These are phyloP conservation scores for Priocnemis perturbator DNA, from an alignment of 2,888 invertebrate genomes.

Conservation along the genomic window DNA sequence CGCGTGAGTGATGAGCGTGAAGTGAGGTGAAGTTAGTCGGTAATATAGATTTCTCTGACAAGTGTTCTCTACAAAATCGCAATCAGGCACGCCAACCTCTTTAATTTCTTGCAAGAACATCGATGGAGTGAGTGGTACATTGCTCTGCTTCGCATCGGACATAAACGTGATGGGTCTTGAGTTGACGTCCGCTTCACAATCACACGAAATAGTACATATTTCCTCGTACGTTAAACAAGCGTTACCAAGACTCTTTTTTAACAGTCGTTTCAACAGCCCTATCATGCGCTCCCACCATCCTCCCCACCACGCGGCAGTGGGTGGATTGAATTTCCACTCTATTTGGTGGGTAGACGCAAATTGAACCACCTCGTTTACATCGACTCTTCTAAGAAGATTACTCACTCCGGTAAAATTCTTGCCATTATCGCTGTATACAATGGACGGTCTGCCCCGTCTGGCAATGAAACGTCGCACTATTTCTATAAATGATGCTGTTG, in stretches of 20 bases:
- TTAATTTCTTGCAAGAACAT: constrained; percentile 38
- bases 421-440: constrained; percentile 69
- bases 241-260: constrained; percentile 45
- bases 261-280: constrained; percentile 64
- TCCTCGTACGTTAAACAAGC: constrained; percentile 46
- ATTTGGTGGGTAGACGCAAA: constrained; percentile 33
- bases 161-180: constrained; percentile 64
- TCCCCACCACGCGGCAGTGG: constrained; percentile 37
- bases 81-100: background rate
- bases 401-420: constrained; percentile 65
- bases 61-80: background rate
- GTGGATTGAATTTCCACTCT: constrained; percentile 48
- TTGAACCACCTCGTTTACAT: constrained; percentile 48
- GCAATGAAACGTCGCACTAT: constrained; percentile 64
- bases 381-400: constrained; percentile 47
- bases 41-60: no score
- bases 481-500: constrained; percentile 55
- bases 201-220: constrained; percentile 56
- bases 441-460: constrained; percentile 58
- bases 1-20: no score
- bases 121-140: constrained; percentile 40
- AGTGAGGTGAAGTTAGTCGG: no score
- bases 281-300: constrained; percentile 65
- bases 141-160: constrained; percentile 41
- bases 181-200: constrained; percentile 67